Conservation (phyloP, 2,888 invertebrate species). For the Tetragonisca angustula region DNA sequence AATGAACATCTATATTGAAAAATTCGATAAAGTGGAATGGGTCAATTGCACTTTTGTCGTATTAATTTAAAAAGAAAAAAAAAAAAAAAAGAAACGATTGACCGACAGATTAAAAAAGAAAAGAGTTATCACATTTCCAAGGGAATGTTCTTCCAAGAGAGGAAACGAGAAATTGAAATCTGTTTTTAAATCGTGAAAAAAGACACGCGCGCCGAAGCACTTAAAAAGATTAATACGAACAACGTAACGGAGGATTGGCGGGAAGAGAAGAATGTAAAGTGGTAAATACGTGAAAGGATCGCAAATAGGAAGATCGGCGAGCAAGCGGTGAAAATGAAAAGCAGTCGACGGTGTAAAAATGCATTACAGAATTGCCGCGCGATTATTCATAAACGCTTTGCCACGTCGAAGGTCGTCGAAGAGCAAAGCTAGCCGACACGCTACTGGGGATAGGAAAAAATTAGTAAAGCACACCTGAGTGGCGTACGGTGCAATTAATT, state of each 20-base stretch:
- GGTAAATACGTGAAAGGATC: not conserved
- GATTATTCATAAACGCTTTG: slow-evolving; percentile 47
- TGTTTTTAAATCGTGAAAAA: not conserved
- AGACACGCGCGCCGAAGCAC: not conserved
- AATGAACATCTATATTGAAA: not conserved
- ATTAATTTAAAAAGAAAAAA: not conserved
- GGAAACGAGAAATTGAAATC: not conserved
- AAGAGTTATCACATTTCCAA: not conserved
- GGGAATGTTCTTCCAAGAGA: not conserved
- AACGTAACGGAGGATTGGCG: not conserved
- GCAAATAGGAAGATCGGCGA: no score
- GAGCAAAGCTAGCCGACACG: slow-evolving; percentile 21
- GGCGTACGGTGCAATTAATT: slow-evolving; percentile 41
- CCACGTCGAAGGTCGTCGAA: slow-evolving; percentile 43
- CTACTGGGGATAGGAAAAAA: slow-evolving; percentile 2
- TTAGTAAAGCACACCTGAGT: slow-evolving; percentile 25
- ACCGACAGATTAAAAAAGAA: not conserved
- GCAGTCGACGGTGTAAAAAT: slow-evolving; percentile 24
- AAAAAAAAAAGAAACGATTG: not conserved
- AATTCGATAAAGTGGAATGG: not conserved
- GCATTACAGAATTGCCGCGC: slow-evolving; percentile 13
- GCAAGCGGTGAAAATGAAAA: not conserved
- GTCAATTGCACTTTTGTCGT: not conserved
- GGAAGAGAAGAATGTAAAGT: not conserved
- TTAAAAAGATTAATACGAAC: not conserved